These are phyloP conservation scores for Sapayoa aenigma DNA, from an alignment of 2,113 vertebrate species.

Conservation along the genomic window DNA sequence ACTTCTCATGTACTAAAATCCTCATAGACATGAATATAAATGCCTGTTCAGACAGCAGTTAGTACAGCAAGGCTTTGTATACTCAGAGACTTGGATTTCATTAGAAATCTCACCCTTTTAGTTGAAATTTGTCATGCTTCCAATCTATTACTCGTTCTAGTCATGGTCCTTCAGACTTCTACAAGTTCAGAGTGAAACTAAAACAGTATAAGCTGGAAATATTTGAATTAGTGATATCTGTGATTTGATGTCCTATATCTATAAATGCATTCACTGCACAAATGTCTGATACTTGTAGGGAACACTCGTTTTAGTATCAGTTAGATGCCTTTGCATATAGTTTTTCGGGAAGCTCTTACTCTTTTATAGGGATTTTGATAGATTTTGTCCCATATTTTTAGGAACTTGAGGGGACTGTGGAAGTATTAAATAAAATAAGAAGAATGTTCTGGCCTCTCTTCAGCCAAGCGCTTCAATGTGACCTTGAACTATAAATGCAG, in stretches of 20 bases:
- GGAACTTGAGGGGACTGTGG: background rate
- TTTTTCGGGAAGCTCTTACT: background rate
- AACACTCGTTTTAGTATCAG: background rate
- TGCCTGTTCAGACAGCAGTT: slow-evolving; percentile 46
- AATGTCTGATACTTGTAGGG: background rate
- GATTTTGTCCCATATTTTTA: background rate
- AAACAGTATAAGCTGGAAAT: background rate
- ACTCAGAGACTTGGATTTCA: background rate
- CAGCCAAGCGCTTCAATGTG: background rate
- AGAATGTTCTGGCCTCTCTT: background rate
- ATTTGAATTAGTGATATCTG: background rate
- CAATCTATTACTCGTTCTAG: background rate
- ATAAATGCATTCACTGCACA: background rate
- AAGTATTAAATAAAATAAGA: background rate
- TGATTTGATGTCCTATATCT: background rate
- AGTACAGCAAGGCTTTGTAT: background rate
- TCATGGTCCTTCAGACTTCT: background rate
- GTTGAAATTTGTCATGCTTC: background rate
- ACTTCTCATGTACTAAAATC: slow-evolving; percentile 56
- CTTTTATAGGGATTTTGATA: background rate
- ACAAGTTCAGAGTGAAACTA: background rate
- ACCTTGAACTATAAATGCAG: background rate
- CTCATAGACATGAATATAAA: slow-evolving; percentile 3
- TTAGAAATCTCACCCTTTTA: background rate
- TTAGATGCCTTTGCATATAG: background rate